Base-by-base conservation (phyloP, 2,113 vertebrate species). In the Apodemus sylvaticus region DNA sequence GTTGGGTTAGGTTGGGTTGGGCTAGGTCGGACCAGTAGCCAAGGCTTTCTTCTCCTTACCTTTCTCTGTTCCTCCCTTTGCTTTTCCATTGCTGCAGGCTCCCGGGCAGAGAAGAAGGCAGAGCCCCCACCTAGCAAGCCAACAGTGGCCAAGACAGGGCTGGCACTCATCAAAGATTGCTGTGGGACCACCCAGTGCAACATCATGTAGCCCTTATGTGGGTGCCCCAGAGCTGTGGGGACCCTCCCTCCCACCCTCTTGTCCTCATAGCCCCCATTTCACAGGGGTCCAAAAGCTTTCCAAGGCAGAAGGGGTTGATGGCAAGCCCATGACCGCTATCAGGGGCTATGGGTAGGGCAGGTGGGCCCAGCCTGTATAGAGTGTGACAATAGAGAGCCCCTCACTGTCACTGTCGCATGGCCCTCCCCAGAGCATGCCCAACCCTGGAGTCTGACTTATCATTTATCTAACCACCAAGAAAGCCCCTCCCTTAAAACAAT, bases 151-250 rank as follows among this genome's bases (percentile, higher is more conserved):
- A 99, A 99, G 98, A 99, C 99, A n/a, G 99, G 99, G 92, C 98
- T 98, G 86, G 99, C 99, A 58, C 98, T 99, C 92, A 99, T 99
- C 92, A 99, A 99, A 98, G 99, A 99, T 98, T 99, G 99, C 98
- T 99, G 99, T 11, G 99, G 99, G 88, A 98, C 99, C 97, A 99
- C 99, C 53, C 99, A 99, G 96, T 99, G 99, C 97, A 98, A 96
- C 78, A 97, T 99, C 97, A 99, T 99, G 99, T 99, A 99, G 99
- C 98, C 86, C 94, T 87, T 71, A 42, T 1, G 0, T 12, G 26
- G 88, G 94, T 87, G 82, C 86, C 83, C 94, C 34, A 2, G 94
- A 94, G 92, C 90, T 89, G 45, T 1, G 68, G 97, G 96, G 86
- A 91, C 26, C 88, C n/a, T 81, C 60, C 73, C 81, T 62, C 96